phyloP scores from a whole-genome alignment of 2,797 vertebrate species.

The Muscicapa striata region DNA sequence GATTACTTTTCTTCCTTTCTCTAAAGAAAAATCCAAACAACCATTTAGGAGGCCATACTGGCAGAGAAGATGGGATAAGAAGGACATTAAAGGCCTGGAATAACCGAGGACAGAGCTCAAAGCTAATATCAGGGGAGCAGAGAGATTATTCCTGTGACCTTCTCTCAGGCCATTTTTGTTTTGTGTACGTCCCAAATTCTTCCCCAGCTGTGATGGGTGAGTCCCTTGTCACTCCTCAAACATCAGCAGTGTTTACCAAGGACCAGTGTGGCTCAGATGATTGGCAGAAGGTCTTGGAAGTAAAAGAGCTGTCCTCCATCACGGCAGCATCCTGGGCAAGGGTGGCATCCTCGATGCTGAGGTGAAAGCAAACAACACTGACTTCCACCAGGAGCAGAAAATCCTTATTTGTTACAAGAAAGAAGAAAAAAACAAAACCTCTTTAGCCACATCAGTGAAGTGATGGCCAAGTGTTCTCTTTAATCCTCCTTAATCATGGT shows the following conservation, averaged over 20 bases:
- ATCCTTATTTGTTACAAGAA: neutral
- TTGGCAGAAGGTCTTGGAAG: neutral
- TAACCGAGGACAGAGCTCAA: neutral
- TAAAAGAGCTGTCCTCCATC: neutral
- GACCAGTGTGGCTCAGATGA: neutral
- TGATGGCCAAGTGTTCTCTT: constrained; percentile 24
- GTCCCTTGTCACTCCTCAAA: neutral
- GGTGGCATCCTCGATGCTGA: neutral
- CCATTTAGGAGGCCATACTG: neutral
- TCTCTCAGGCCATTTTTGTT: neutral
- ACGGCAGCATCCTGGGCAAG: fast-evolving
- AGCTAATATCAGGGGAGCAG: neutral
- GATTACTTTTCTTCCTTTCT: neutral
- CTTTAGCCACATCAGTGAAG: constrained; percentile 26
- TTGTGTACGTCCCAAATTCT: neutral
- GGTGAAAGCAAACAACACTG: neutral
- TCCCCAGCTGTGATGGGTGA: neutral
- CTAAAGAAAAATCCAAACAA: neutral
- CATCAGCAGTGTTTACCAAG: neutral
- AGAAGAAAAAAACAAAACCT: neutral
- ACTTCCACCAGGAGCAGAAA: neutral
- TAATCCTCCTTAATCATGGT: constrained; percentile 46
- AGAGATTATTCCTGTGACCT: neutral
- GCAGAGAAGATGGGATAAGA: neutral
- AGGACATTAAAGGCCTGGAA: neutral